phyloP scores from a whole-genome alignment of 2,113 vertebrate genomes.

The Sclerurus mexicanus region DNA sequence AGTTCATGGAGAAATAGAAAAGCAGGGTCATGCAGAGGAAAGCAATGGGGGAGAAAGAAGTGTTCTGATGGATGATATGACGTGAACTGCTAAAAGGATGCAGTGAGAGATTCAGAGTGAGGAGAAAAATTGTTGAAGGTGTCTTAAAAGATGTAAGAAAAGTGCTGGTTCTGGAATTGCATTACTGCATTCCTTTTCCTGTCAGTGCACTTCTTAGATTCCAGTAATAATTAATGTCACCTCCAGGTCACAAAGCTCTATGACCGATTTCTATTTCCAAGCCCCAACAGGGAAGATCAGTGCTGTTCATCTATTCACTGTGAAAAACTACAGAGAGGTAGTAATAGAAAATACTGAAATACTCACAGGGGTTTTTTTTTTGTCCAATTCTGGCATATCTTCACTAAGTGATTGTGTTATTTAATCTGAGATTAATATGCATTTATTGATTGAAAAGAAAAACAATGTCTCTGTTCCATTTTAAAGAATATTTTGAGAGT shows the following conservation, averaged over 20 bases:
- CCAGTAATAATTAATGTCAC: not conserved
- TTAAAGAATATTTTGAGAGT: not conserved
- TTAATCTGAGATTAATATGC: not conserved
- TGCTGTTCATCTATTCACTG: not conserved
- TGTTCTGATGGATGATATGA: not conserved
- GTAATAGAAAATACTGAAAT: not conserved
- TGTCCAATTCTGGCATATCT: not conserved
- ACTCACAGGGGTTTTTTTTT: not conserved
- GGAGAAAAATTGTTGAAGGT: not conserved
- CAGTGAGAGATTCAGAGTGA: not conserved
- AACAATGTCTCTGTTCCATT: not conserved
- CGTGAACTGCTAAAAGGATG: slow-evolving; percentile 14
- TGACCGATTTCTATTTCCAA: not conserved
- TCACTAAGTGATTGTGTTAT: not conserved
- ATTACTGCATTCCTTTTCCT: not conserved
- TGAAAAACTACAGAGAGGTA: not conserved
- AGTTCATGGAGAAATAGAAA: not conserved
- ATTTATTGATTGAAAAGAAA: not conserved
- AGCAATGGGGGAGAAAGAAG: not conserved
- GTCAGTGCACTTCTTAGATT: not conserved
- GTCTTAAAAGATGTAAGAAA: not conserved
- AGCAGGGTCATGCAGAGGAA: not conserved
- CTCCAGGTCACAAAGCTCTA: not conserved
- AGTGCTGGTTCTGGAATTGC: not conserved
- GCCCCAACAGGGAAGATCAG: not conserved